A percentile compares a stretch with the other conserved stretches of the same genome.
Conservation (phyloP, 2,888 invertebrate species). For the Tuberolachnus salignus region DNA sequence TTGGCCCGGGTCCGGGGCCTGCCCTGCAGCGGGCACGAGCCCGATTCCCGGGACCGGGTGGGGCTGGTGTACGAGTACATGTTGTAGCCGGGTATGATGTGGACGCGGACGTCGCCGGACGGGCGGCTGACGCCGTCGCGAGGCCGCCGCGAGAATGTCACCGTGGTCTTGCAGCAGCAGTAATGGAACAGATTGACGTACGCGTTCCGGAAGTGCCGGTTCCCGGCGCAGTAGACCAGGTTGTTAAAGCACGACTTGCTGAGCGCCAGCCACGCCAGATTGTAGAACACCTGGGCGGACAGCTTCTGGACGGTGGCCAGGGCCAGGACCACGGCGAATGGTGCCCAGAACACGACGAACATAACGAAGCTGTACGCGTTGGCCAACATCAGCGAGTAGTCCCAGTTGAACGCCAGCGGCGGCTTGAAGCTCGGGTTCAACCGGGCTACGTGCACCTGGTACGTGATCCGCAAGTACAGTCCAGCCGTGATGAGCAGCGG, state of each 20-base stretch:
- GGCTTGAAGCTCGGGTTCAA: conserved; percentile 69
- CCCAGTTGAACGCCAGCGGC: conserved; percentile 69
- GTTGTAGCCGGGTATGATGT: conserved; percentile 75
- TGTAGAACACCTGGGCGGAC: conserved; percentile 69
- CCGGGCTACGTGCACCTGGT: conserved; percentile 66
- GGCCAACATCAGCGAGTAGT: conserved; percentile 69
- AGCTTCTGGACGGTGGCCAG: conserved; percentile 66
- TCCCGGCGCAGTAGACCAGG: conserved; percentile 71
- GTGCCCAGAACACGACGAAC: conserved; percentile 72
- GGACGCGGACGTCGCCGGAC: conserved; percentile 73
- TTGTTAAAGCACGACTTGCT: conserved; percentile 74
- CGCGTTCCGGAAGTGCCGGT: conserved; percentile 73
- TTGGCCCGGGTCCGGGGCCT: conserved; percentile 39
- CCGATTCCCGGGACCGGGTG: conserved; percentile 62
- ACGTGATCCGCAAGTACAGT: conserved; percentile 64
- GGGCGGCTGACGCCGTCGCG: conserved; percentile 65
- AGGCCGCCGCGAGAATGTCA: conserved; percentile 70
- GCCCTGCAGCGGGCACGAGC: conserved; percentile 43
- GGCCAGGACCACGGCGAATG: conserved; percentile 70
- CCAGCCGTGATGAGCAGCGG: conserved; percentile 68
- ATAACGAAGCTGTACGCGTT: conserved; percentile 72
- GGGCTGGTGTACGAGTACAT: conserved; percentile 72
- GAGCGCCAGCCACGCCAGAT: conserved; percentile 73
- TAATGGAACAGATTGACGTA: conserved; percentile 78
- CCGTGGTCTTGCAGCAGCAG: conserved; percentile 79